Percentiles rank a stretch among this genome's conserved stretches.
Evolutionary conservation across 2,888 invertebrate genomes (phyloP).

Genomic region (Macropis europaea): DNA sequence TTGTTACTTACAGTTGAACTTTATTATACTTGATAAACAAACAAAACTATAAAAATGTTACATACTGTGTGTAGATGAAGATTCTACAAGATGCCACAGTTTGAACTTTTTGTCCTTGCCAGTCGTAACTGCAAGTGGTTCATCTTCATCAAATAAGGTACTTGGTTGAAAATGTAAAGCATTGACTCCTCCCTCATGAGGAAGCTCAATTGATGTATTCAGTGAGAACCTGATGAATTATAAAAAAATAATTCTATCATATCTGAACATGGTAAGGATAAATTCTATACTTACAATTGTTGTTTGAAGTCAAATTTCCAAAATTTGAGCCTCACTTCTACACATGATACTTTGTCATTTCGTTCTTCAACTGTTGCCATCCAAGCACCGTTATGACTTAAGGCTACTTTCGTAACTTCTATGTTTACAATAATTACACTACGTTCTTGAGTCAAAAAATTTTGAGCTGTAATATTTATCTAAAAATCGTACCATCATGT

Average conservation of each 20-base stretch:
- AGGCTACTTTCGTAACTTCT: slow-evolving; percentile 85
- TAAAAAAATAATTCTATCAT: background rate
- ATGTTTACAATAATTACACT: slow-evolving; percentile 83
- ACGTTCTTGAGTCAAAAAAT: slow-evolving; percentile 85
- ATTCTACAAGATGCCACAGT: slow-evolving; percentile 85
- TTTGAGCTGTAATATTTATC: slow-evolving; percentile 87
- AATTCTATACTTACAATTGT: slow-evolving; percentile 81
- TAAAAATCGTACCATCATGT: slow-evolving; percentile 64
- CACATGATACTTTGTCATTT: slow-evolving; percentile 82
- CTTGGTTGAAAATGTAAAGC: slow-evolving; percentile 83
- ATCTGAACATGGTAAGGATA: background rate
- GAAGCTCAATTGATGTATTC: slow-evolving; percentile 87
- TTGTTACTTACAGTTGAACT: background rate
- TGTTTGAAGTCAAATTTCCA: slow-evolving; percentile 84
- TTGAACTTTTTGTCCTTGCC: slow-evolving; percentile 87
- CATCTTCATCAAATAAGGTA: slow-evolving; percentile 71
- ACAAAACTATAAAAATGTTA: slow-evolving; percentile 44
- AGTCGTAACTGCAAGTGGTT: slow-evolving; percentile 84
- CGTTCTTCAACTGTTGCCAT: slow-evolving; percentile 86
- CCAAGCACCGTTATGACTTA: slow-evolving; percentile 86
- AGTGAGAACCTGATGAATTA: slow-evolving; percentile 82
- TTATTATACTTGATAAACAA: background rate
- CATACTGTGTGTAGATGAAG: slow-evolving; percentile 82
- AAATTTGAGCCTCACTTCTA: slow-evolving; percentile 88
- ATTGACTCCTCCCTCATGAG: slow-evolving; percentile 84